phyloP scores from a whole-genome alignment of 1,140 invertebrate species.

The Zaprionus nigranus region DNA sequence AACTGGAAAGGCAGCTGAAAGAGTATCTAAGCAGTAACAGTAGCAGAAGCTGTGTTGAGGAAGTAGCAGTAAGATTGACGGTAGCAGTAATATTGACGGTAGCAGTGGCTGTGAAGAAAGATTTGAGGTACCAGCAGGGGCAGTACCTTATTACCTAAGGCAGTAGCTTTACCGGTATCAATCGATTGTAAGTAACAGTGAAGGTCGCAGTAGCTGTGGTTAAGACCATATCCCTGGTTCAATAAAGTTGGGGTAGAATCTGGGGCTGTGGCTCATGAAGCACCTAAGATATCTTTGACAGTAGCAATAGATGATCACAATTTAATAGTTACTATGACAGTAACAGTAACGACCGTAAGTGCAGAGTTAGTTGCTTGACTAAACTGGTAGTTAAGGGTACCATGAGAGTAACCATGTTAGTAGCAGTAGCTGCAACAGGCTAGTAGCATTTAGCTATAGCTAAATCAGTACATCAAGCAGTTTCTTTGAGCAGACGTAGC shows the following conservation, averaged over 20 bases:
- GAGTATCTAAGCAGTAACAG: neutral
- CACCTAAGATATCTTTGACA: neutral
- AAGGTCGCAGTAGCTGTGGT: too few relatives aligned
- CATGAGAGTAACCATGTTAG: neutral
- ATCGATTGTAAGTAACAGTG: too few relatives aligned
- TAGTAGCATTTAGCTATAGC: neutral
- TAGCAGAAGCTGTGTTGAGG: neutral
- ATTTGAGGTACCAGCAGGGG: too few relatives aligned
- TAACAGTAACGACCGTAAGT: neutral
- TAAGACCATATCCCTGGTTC: too few relatives aligned
- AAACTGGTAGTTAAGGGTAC: neutral
- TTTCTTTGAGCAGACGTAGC: too few relatives aligned
- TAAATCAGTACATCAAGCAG: neutral
- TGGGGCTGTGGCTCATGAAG: too few relatives aligned
- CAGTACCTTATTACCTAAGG: too few relatives aligned
- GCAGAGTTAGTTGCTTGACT: neutral
- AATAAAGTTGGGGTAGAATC: neutral
- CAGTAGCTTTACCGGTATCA: too few relatives aligned
- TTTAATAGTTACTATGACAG: neutral
- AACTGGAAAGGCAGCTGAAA: neutral
- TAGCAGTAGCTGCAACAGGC: neutral
- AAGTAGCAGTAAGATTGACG: neutral
- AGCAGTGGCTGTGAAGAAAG: too few relatives aligned
- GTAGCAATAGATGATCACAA: neutral
- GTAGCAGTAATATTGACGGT: too few relatives aligned